These are phyloP conservation scores for Lophius americanus DNA, from an alignment of 2,797 vertebrate genomes.

Conservation along the genomic window DNA sequence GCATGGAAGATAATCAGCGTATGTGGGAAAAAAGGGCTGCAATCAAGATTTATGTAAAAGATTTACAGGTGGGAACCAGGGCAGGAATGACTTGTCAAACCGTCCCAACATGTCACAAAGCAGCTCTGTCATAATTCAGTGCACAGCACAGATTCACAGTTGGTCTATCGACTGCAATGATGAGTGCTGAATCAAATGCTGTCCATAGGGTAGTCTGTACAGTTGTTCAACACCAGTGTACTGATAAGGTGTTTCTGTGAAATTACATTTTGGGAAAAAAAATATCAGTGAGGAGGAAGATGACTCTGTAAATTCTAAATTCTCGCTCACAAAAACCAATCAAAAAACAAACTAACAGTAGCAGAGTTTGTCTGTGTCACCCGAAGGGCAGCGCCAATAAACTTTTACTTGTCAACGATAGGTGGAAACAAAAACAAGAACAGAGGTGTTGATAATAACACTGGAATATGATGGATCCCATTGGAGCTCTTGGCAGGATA, in stretches of 20 bases:
- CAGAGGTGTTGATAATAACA: no score
- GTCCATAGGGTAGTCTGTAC: constrained; percentile 26
- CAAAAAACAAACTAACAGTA: no score
- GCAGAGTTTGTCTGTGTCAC: no score
- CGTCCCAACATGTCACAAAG: constrained; percentile 29
- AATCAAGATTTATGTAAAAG: not conserved
- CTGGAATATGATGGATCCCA: no score
- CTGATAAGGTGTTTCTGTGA: constrained; percentile 60
- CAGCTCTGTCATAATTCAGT: constrained; percentile 28
- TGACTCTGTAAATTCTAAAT: constrained; percentile 65
- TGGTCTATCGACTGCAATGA: constrained; percentile 31
- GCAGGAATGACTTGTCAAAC: constrained; percentile 33
- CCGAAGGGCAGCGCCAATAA: no score
- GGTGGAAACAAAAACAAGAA: no score
- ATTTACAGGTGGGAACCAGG: constrained; percentile 31
- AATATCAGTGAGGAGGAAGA: constrained; percentile 63
- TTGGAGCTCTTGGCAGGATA: no score
- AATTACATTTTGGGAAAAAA: constrained; percentile 51
- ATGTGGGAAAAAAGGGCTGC: constrained; percentile 14
- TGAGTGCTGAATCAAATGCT: constrained; percentile 54
- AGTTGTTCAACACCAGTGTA: constrained; percentile 39
- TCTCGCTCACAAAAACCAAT: not conserved
- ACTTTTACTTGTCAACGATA: no score
- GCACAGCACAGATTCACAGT: constrained; percentile 26
- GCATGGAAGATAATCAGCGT: constrained; percentile 11